Percentiles rank a stretch among this genome's conserved stretches.
phyloP scores from a whole-genome alignment of 1,140 invertebrate genomes.

The Drosophila navojoa region DNA sequence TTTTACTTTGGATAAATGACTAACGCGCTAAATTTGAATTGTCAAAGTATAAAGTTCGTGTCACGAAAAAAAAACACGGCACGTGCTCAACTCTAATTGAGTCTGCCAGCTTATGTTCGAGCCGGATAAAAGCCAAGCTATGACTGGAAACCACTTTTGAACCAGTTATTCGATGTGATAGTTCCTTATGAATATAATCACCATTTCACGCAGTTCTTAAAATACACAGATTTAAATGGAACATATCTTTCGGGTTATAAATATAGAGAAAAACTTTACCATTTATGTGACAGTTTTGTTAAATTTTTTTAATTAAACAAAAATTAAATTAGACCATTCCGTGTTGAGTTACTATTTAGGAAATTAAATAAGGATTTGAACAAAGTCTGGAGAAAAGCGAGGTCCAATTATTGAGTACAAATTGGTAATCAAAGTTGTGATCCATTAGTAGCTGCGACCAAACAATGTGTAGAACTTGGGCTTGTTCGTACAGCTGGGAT shows the following conservation, averaged over 20 bases:
- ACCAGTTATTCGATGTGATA: background rate
- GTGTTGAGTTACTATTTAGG: background rate
- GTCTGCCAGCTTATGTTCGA: no score
- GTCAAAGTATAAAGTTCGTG: no score
- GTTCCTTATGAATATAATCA: background rate
- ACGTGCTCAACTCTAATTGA: no score
- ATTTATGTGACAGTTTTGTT: background rate
- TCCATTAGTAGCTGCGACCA: slow-evolving; percentile 95
- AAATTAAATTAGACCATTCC: slow-evolving; percentile 14
- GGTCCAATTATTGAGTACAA: slow-evolving; percentile 34
- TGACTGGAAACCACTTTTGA: background rate
- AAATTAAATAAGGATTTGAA: slow-evolving; percentile 14
- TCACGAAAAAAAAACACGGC: no score
- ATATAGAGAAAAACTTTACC: background rate
- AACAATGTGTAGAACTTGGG: slow-evolving; percentile 96
- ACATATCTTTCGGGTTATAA: no score
- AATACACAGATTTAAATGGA: background rate
- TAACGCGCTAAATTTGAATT: no score
- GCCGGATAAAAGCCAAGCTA: background rate
- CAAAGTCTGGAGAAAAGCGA: slow-evolving; percentile 14
- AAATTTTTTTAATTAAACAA: slow-evolving; percentile 9
- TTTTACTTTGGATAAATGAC: no score
- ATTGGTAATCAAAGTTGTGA: background rate
- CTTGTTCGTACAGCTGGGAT: slow-evolving; percentile 92
- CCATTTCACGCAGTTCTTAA: background rate